Evolutionary conservation across 1,140 invertebrate genomes (phyloP).

Genomic region (Lysiphlebus fabarum): DNA sequence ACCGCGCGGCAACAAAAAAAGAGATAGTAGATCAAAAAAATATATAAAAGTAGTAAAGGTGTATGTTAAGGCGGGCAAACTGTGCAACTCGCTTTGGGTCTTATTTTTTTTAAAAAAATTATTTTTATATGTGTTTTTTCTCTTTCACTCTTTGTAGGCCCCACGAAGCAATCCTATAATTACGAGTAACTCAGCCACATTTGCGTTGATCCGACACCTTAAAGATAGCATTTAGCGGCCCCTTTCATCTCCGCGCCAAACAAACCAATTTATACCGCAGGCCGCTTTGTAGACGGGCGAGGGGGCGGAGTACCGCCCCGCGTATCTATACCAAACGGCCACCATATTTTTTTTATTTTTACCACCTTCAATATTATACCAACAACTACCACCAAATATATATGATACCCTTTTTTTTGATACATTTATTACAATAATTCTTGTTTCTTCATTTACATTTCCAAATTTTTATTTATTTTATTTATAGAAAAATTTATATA

Average conservation of each 20-base stretch:
- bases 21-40: slow-evolving; percentile 4
- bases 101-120: neutral
- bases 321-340: slow-evolving; percentile 34
- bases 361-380: slow-evolving; percentile 29
- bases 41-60: neutral
- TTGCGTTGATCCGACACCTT: slow-evolving; percentile 58
- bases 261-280: slow-evolving; percentile 58
- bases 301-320: slow-evolving; percentile 40
- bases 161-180: slow-evolving; percentile 54
- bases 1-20: slow-evolving; percentile 15
- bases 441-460: too few relatives aligned
- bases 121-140: neutral
- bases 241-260: slow-evolving; percentile 58
- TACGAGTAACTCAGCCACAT: slow-evolving; percentile 58
- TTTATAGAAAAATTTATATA: too few relatives aligned
- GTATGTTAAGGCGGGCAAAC: slow-evolving; percentile 15
- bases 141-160: slow-evolving; percentile 18
- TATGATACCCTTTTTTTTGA: slow-evolving; percentile 10
- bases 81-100: neutral
- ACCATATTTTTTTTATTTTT: slow-evolving; percentile 30
- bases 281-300: slow-evolving; percentile 48
- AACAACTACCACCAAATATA: slow-evolving; percentile 19
- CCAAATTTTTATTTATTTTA: too few relatives aligned
- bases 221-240: slow-evolving; percentile 59
- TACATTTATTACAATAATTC: too few relatives aligned